Evolutionary conservation across 2,797 vertebrate species (phyloP).

Genomic region (Cyclura pinguis): DNA sequence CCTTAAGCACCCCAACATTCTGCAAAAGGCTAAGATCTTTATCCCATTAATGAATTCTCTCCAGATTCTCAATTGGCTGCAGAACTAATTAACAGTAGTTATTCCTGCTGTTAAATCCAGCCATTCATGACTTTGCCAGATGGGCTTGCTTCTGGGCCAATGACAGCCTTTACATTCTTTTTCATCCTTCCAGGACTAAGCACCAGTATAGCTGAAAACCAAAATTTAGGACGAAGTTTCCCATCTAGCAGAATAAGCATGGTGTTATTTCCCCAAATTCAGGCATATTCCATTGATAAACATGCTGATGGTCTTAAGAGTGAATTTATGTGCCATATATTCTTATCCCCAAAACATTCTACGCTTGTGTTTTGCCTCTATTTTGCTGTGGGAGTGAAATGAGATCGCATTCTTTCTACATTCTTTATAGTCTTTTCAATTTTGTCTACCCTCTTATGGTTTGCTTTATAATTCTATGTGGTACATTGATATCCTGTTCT

Average conservation of each 20-base stretch:
- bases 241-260: neutral
- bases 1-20: neutral
- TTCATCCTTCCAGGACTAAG: neutral
- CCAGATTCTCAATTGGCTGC: slow-evolving; percentile 53
- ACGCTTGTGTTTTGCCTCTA: slow-evolving; percentile 37
- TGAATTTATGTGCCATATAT: slow-evolving; percentile 1
- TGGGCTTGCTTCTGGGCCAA: slow-evolving; percentile 60
- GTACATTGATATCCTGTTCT: slow-evolving; percentile 11
- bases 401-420: slow-evolving; percentile 33
- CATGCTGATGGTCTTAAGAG: slow-evolving; percentile 32
- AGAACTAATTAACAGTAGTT: slow-evolving; percentile 64
- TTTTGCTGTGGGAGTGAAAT: slow-evolving; percentile 23
- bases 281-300: neutral
- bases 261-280: slow-evolving; percentile 7
- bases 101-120: slow-evolving; percentile 61
- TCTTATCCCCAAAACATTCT: slow-evolving; percentile 30
- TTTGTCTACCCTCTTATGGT: slow-evolving; percentile 43
- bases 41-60: slow-evolving; percentile 58
- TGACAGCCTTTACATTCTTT: slow-evolving; percentile 40
- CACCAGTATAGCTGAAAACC: slow-evolving; percentile 15
- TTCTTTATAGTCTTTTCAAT: slow-evolving; percentile 38
- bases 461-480: slow-evolving; percentile 58
- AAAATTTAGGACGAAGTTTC: slow-evolving; percentile 44
- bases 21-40: slow-evolving; percentile 17
- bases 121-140: slow-evolving; percentile 62